These are phyloP conservation scores for Varanus salvator DNA, from an alignment of 2,113 vertebrate species.

Conservation along the genomic window DNA sequence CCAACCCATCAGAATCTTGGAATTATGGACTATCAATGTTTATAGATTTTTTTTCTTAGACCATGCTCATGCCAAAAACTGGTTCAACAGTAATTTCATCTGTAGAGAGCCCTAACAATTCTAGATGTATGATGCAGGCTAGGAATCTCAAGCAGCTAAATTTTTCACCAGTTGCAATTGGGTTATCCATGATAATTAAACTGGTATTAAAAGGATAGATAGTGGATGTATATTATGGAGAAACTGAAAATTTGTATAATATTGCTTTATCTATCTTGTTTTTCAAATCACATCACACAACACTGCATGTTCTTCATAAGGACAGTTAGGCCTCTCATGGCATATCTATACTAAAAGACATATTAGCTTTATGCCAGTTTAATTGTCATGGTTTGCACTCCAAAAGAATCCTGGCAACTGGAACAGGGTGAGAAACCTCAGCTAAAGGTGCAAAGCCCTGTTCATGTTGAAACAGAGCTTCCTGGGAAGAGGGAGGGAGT, in stretches of 20 bases:
- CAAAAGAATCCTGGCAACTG: background rate
- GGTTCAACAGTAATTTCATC: background rate
- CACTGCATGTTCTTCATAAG: background rate
- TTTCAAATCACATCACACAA: background rate
- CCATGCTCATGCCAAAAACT: background rate
- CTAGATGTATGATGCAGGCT: background rate
- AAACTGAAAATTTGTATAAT: conserved; percentile 27
- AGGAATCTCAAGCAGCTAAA: background rate
- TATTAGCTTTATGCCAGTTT: background rate
- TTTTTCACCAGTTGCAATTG: background rate
- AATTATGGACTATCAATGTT: background rate
- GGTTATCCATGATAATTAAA: background rate
- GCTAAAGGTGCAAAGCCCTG: background rate
- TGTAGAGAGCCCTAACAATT: background rate
- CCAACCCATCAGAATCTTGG: background rate
- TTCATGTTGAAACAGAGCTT: background rate
- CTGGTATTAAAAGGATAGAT: background rate
- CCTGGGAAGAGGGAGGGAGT: background rate
- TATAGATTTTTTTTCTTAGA: background rate
- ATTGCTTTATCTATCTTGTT: background rate
- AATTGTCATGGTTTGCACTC: background rate
- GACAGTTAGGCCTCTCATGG: background rate
- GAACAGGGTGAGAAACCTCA: background rate
- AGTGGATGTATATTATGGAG: background rate
- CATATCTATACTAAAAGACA: background rate